These are phyloP conservation scores for Mus musculus DNA, from an alignment of 2,113 vertebrate species.

Conservation along the genomic window DNA sequence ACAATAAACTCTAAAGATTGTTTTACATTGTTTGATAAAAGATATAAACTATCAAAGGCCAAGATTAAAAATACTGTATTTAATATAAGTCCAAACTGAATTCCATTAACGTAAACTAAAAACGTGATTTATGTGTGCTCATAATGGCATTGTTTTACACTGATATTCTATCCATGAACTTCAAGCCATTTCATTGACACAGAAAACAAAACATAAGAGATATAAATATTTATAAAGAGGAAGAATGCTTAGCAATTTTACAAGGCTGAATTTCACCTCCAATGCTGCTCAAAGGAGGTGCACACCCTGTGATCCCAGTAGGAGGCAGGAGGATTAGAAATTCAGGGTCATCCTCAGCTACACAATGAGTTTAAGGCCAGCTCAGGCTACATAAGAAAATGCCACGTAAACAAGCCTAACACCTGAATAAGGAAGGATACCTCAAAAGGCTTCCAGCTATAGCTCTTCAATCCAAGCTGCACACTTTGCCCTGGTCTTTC, in stretches of 20 bases:
- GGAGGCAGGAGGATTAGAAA: neutral
- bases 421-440: neutral
- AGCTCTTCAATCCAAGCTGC: neutral
- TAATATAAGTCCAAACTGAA: neutral
- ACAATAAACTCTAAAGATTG: neutral
- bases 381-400: neutral
- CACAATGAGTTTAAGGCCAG: neutral
- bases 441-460: neutral
- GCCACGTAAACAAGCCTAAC: neutral
- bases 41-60: neutral
- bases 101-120: neutral
- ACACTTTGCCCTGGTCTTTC: neutral
- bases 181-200: neutral
- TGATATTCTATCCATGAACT: neutral
- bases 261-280: too few species aligned
- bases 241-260: neutral
- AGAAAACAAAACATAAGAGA: neutral
- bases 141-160: neutral
- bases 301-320: neutral
- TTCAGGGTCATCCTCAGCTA: neutral
- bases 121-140: neutral
- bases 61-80: neutral
- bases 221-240: neutral
- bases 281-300: neutral
- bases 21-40: neutral